phyloP scores from a whole-genome alignment of 1,140 invertebrate species.

The silkworm (Bombyx mori) region ASM3026992v2 NC_085112.1:3952001-3952500 shows the following conservation, averaged over 20 bases:
- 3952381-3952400: no score
- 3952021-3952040: no score
- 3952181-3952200: slow-evolving; percentile 25
- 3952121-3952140: slow-evolving; percentile 9
- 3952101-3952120: slow-evolving; percentile 9
- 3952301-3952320: slow-evolving; percentile 4
- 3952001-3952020: no score
- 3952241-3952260: slow-evolving; percentile 35
- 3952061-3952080: no score
- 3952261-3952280: slow-evolving; percentile 54
- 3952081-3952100: slow-evolving; percentile 3
- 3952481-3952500: no score
- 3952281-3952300: slow-evolving; percentile 29
- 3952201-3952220: slow-evolving; percentile 48
- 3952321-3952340: not conserved
- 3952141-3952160: slow-evolving; percentile 10
- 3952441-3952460: no score
- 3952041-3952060: no score
- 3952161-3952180: slow-evolving; percentile 12
- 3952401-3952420: no score
- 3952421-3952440: no score
- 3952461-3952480: no score
- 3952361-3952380: no score
- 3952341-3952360: no score
- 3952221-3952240: slow-evolving; percentile 46